Evolutionary conservation across 2,113 vertebrate genomes (phyloP), one percentile per base, ranked within the genome.

Genomic region (Catharus minimus): DNA sequence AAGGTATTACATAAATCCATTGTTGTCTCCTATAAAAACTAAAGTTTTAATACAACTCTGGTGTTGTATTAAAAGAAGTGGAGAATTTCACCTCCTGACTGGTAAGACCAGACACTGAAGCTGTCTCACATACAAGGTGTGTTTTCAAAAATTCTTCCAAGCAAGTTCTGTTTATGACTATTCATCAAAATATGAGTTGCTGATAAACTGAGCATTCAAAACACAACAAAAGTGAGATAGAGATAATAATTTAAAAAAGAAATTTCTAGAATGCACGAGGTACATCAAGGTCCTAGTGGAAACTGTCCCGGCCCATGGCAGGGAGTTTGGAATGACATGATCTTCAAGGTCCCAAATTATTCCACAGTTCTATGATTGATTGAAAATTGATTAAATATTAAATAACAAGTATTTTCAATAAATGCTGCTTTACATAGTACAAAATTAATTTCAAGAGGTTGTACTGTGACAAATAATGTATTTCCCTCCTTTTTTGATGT

Each of bases 251-350:
- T 22, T 7, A 49, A 49, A 20, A 36, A 30, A 47, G 1, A 44
- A 77, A 24, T 61, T 8, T n/a, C 19, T 38, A n/a, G 8, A 76
- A 65, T 68, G 17, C 67, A 38, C 1, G 0, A 75, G 14, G 21
- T 26, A 21, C 43, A 50, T 36, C 26, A 57, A 30, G 8, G 9
- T 56, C 50, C 20, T 32, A 17, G 7, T 26, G 26, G 11, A 36
- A 66, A 32, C 7, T 43, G 24, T 57, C 43, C 24, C 60, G 65
- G 30, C 8, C 30, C 2, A 3, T 36, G 52, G 13, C 32, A 50
- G 3, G 5, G 10, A 3, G 2, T 1, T 43, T 75, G 15, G 36
- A 84, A 66, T 1, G 0, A 32, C 16, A 36, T 26, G 13, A 50
- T 43, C 8, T 38, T 71, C 38, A 44, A 52, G 7, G 16, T 71